Conservation (phyloP, 2,888 invertebrate species). For the Sarcophaga rosellei region DNA sequence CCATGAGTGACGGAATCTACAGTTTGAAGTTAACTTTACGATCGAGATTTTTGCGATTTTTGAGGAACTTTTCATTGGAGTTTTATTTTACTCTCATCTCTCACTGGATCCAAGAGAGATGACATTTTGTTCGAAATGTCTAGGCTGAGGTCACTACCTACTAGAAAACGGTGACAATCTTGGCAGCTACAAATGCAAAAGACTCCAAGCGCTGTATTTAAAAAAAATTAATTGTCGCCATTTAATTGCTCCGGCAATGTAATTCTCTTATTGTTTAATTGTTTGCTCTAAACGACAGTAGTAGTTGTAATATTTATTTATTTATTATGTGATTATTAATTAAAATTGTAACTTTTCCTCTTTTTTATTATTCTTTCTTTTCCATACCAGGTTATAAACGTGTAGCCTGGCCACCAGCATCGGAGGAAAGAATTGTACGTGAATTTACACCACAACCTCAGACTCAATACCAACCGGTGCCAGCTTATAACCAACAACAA, state of each 20-base stretch:
- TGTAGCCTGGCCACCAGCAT: conserved; percentile 92
- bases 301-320: conserved; percentile 42
- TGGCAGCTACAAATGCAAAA: too few relatives aligned
- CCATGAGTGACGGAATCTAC: too few relatives aligned
- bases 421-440: conserved; percentile 86
- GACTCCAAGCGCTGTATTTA: too few relatives aligned
- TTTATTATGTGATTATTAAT: conserved; percentile 58
- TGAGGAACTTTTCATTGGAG: too few relatives aligned
- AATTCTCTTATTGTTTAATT: conserved; percentile 18
- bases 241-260: not conserved
- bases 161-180: too few relatives aligned
- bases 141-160: too few relatives aligned
- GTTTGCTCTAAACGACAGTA: not conserved
- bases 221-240: too few relatives aligned
- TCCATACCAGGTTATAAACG: conserved; percentile 87
- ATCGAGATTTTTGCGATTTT: too few relatives aligned
- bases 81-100: too few relatives aligned
- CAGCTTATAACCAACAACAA: conserved; percentile 71
- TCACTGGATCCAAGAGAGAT: too few relatives aligned
- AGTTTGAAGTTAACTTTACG: too few relatives aligned
- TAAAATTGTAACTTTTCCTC: conserved; percentile 53
- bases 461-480: conserved; percentile 73
- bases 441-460: conserved; percentile 80
- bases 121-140: too few relatives aligned
- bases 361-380: not conserved